A percentile compares a stretch with the other conserved stretches of the same genome.
These are phyloP conservation scores for Heteractis magnifica DNA, from an alignment of 92 coral and sea anemone species.

Conservation along the genomic window DNA sequence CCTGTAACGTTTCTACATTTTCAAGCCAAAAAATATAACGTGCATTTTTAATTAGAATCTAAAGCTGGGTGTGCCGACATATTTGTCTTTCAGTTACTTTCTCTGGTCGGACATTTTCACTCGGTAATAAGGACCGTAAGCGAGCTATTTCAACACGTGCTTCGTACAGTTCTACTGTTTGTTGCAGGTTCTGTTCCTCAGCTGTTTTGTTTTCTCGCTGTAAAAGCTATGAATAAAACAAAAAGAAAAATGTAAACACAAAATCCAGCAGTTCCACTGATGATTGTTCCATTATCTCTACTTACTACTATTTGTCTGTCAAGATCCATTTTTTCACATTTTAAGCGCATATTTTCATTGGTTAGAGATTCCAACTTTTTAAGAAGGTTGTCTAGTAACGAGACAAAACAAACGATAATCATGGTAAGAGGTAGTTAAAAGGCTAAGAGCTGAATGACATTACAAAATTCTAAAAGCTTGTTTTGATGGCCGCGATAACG, in stretches of 20 bases:
- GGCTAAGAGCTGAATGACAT: background rate
- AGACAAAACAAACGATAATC: background rate
- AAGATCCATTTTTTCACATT: conserved; percentile 75
- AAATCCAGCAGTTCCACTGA: background rate
- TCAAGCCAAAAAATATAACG: background rate
- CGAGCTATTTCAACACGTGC: conserved; percentile 92
- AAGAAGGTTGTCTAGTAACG: conserved; percentile 41
- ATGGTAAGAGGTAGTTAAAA: background rate
- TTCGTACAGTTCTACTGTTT: conserved; percentile 91
- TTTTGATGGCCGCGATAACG: too few relatives aligned
- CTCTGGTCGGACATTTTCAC: conserved; percentile 64
- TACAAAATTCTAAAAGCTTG: too few relatives aligned
- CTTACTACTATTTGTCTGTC: conserved; percentile 81
- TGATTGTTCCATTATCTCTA: background rate
- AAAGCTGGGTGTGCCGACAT: conserved; percentile 32
- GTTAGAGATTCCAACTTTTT: conserved; percentile 69
- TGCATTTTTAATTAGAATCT: background rate
- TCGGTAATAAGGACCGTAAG: conserved; percentile 67
- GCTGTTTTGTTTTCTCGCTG: conserved; percentile 79
- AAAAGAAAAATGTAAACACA: background rate
- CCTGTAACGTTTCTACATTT: background rate
- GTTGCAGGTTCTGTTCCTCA: conserved; percentile 76
- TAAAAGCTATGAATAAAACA: conserved; percentile 48
- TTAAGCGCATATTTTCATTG: conserved; percentile 61
- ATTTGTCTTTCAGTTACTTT: conserved; percentile 24